These are phyloP conservation scores for Apoderus coryli DNA, from an alignment of 2,888 invertebrate species.

Conservation along the genomic window DNA sequence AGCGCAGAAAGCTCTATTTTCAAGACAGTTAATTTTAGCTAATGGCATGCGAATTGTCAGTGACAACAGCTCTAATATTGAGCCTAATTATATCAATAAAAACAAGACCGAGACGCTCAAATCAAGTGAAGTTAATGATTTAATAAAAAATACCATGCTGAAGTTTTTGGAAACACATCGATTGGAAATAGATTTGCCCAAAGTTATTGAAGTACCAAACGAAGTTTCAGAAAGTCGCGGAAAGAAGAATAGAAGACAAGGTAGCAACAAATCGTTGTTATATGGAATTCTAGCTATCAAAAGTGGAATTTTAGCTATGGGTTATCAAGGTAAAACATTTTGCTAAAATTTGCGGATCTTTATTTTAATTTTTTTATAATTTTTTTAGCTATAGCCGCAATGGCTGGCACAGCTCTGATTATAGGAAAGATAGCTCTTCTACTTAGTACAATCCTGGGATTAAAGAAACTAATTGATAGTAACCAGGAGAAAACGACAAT, in stretches of 20 bases:
- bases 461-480: constrained; percentile 61
- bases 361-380: neutral
- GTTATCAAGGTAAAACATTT: constrained; percentile 49
- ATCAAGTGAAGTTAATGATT: constrained; percentile 43
- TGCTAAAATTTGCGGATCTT: too few species aligned
- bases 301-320: constrained; percentile 56
- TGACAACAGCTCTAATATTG: constrained; percentile 8
- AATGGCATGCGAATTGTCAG: constrained; percentile 45
- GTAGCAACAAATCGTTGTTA: constrained; percentile 39
- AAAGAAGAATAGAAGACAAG: constrained; percentile 4
- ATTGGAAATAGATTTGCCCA: constrained; percentile 26
- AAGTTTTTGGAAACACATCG: constrained; percentile 44
- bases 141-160: constrained; percentile 40
- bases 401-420: constrained; percentile 68
- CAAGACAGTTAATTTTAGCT: constrained; percentile 43
- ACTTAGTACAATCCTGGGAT: constrained; percentile 61
- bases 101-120: constrained; percentile 44
- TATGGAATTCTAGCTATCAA: constrained; percentile 56
- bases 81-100: constrained; percentile 20
- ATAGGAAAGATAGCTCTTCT: constrained; percentile 74
- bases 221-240: constrained; percentile 6
- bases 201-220: constrained; percentile 20
- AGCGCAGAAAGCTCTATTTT: constrained; percentile 46
- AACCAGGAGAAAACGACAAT: constrained; percentile 67
- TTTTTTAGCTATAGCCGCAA: constrained; percentile 40